A percentile compares a stretch with the other conserved stretches of the same genome.
These are phyloP conservation scores for Spinus pinus DNA, from an alignment of 2,797 vertebrate genomes.

Conservation along the genomic window DNA sequence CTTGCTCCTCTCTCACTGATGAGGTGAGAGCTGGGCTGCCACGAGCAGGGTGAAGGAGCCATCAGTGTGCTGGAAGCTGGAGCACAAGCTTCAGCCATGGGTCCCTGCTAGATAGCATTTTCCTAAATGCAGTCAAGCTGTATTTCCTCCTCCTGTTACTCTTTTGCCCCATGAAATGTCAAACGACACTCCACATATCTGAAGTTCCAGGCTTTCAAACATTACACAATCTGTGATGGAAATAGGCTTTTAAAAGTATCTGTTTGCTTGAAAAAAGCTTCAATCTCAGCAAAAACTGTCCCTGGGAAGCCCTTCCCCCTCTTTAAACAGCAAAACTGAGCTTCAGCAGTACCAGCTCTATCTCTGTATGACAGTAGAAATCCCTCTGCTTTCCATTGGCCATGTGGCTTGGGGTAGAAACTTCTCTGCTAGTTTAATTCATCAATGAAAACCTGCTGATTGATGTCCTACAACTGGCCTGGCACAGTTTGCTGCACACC, in stretches of 20 bases:
- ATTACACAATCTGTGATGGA: background rate
- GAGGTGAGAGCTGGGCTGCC: background rate
- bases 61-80: background rate
- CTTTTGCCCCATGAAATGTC: background rate
- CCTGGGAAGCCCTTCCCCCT: background rate
- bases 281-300: background rate
- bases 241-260: background rate
- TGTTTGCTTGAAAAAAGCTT: conserved; percentile 20
- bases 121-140: background rate
- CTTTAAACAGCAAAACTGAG: conserved; percentile 13
- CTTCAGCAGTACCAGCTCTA: background rate
- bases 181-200: background rate
- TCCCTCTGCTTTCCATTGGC: background rate
- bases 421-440: background rate
- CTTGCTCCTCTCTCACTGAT: background rate
- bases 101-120: background rate
- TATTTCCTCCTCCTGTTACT: background rate
- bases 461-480: background rate
- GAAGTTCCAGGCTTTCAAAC: background rate
- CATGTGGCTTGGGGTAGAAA: background rate
- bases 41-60: background rate
- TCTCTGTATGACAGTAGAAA: background rate
- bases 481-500: background rate
- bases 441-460: background rate
- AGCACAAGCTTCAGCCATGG: background rate